Base-by-base conservation (phyloP, 2,888 invertebrate genomes). In the Oeneis ivallda region DNA sequence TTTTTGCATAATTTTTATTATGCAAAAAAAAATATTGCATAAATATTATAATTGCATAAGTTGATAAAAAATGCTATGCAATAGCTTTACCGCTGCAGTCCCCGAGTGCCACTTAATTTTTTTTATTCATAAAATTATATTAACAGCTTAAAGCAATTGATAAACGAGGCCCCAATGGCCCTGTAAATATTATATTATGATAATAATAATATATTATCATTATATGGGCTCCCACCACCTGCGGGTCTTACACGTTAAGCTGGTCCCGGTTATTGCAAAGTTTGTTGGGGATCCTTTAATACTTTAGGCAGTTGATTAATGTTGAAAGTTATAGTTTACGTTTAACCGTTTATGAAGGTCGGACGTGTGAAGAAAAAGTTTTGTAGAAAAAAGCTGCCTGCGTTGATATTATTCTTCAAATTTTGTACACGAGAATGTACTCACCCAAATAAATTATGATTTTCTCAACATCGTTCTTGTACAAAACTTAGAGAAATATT, bases 281-380 rank as follows among this genome's bases (percentile, higher is more conserved):
- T 62, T 62, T 62, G 62, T 62, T 54, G 53, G 53, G 60, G 62
- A 62, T 62, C 62, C 62, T 62, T 62, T 62, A 62, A 62, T 62
- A 62, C 62, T 62, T 62, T 62, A 54, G 62, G 62, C 62, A 19
- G 53, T 54, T 62, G 62, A 62, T 62, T 62, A 62, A 62, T 62
- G 62, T 54, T 62, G 43, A 54, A 62, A 62, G 62, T 62, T 62
- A 62, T 62, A 62, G 62, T 62, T 62, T 53, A 54, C 62, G 50
- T 54, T 53, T 43, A 62, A 62, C 62, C 62, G 19, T 62, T 62
- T 54, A 62, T 54, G 53, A 54, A 62, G 62, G 62, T 60, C 60
- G 58, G 45, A 11, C 45, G 34, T 61, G 17, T 19, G 39, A 52
- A 41, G 41, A 52, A 61, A 61, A 61, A 61, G 52, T 61, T 61